A percentile compares a stretch with the other conserved stretches of the same genome.
phyloP scores from a whole-genome alignment of 2,888 invertebrate genomes.

The Stenodema calcarata region DNA sequence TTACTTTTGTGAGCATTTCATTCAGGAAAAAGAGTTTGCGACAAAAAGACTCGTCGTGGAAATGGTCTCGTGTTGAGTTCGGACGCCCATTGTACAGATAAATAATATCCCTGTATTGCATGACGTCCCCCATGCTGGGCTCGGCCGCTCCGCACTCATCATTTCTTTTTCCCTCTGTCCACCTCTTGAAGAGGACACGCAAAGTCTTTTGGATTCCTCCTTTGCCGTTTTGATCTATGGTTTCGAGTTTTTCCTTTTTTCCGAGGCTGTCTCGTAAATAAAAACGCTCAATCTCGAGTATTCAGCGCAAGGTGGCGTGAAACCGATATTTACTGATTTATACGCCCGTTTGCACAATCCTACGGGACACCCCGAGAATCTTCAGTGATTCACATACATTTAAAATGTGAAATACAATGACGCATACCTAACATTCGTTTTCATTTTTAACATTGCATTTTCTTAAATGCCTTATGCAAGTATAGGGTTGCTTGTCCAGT shows the following conservation, averaged over 20 bases:
- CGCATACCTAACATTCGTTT: too few species aligned
- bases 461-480: too few species aligned
- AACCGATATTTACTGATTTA: neutral
- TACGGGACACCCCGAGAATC: too few species aligned
- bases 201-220: conserved; percentile 10
- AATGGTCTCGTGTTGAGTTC: conserved; percentile 33
- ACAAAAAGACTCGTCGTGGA: conserved; percentile 24
- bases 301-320: neutral
- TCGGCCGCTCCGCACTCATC: neutral
- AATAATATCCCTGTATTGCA: conserved; percentile 45
- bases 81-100: conserved; percentile 37
- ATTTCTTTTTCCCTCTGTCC: conserved; percentile 1
- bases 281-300: neutral
- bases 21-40: neutral
- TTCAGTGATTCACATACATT: too few species aligned
- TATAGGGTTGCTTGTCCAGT: too few species aligned
- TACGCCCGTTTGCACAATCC: too few species aligned
- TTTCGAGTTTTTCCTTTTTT: conserved; percentile 9
- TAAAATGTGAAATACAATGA: too few species aligned
- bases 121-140: conserved; percentile 43
- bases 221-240: conserved; percentile 21
- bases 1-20: conserved; percentile 19
- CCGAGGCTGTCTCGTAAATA: neutral
- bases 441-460: too few species aligned
- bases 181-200: conserved; percentile 15